Conservation (phyloP, 2,888 invertebrate species). For the Pterostichus niger region DNA sequence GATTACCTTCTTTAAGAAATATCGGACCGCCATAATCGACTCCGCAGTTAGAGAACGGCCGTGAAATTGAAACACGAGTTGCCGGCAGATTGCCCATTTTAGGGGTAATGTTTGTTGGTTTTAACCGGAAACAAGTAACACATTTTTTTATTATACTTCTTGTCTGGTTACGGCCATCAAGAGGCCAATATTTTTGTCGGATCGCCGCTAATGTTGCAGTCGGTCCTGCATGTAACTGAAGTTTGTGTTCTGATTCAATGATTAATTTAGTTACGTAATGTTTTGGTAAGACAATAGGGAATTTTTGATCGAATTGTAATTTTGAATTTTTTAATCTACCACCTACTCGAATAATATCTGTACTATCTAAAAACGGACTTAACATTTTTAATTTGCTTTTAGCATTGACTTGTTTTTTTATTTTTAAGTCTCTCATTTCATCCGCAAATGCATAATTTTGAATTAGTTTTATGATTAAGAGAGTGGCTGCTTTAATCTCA, state of each 20-base stretch:
- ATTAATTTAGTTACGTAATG: slow-evolving; percentile 9
- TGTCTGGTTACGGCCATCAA: neutral
- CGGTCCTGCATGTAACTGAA: slow-evolving; percentile 3
- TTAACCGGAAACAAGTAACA: neutral
- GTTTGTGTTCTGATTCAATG: neutral
- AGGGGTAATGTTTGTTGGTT: neutral
- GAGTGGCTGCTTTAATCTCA: too few species aligned
- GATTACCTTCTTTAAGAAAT: neutral
- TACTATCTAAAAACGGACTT: neutral
- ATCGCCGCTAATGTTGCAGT: neutral
- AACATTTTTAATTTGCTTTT: slow-evolving; percentile 12
- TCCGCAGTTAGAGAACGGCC: neutral
- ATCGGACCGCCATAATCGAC: slow-evolving; percentile 13
- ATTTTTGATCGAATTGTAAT: neutral
- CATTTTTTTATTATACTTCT: neutral
- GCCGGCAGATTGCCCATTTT: neutral
- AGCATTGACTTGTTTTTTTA: neutral
- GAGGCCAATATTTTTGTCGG: slow-evolving; percentile 3
- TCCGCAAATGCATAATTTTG: neutral
- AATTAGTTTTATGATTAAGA: neutral
- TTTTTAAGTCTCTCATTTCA: slow-evolving; percentile 2
- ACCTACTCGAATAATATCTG: neutral
- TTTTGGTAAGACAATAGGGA: neutral
- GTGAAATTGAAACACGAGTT: neutral
- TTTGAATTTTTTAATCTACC: too few species aligned